Evolutionary conservation across 2,797 vertebrate genomes (phyloP).

Genomic region (Acrossocheilus wenchowensis): DNA sequence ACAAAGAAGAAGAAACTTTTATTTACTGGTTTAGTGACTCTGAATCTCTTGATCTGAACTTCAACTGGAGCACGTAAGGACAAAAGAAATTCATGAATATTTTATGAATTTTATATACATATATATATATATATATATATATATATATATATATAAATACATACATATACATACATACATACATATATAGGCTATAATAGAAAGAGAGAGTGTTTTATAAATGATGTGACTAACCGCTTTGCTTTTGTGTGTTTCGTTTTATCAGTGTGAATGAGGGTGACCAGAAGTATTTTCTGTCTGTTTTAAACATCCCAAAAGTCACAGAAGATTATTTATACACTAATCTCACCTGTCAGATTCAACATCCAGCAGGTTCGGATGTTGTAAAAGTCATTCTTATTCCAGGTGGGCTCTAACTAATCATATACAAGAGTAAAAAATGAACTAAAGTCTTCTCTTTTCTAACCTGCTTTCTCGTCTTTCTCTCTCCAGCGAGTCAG

Average conservation of each 20-base stretch:
- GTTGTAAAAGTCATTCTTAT: constrained; percentile 54
- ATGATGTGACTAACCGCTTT: neutral
- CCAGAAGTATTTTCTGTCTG: constrained; percentile 31
- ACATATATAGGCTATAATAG: too few species aligned
- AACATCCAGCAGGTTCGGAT: accelerated
- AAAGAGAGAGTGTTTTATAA: neutral
- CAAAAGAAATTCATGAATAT: too few species aligned
- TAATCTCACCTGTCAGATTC: constrained; percentile 57
- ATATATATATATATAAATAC: too few species aligned
- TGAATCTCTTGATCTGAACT: accelerated
- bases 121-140: too few species aligned
- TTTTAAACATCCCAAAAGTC: constrained; percentile 69
- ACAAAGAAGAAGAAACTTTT: accelerated
- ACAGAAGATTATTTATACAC: constrained; percentile 64
- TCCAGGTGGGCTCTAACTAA: constrained; percentile 61
- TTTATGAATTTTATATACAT: too few species aligned
- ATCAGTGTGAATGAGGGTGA: constrained; percentile 22
- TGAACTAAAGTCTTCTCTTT: neutral
- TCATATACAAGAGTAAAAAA: too few species aligned
- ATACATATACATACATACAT: too few species aligned
- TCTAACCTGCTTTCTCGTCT: constrained; percentile 12
- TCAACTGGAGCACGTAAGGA: accelerated
- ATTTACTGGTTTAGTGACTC: constrained; percentile 63
- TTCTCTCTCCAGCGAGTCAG: constrained; percentile 62
- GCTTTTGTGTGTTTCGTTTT: neutral